Base-by-base conservation (phyloP, 2,113 vertebrate species). In the Catharus fuscescens region DNA sequence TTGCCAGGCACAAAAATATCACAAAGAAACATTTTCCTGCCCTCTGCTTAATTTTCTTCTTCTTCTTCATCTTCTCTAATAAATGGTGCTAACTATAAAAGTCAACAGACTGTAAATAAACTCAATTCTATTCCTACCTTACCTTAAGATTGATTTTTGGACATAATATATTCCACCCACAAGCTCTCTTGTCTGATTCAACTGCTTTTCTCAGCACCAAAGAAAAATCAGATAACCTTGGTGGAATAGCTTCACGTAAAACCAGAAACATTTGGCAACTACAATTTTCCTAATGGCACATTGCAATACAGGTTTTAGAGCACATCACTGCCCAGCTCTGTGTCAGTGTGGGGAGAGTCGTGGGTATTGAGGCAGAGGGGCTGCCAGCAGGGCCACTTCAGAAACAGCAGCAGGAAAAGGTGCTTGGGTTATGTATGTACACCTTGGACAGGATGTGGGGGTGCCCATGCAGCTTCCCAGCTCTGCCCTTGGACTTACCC, bases 1-100 rank as follows among this genome's bases (percentile, higher is more conserved):
- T 95, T 94, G 89, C 71, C 74, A 96, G 86, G 93, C 88, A 96
- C 91, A 96, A 95, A 96, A 96, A 87, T 91, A 92, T 95, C 89
- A 87, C 93, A 80, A 70, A 89, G 92, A 66, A 91, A 76, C 85
- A 88, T 85, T 77, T 54, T 70, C 64, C 80, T 88, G 53, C 73
- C 52, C 82, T 88, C 78, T 93, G 85, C 67, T 94, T 90, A 88
- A 83, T 95, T 95, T 94, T 90, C 92, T 79, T 96, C 91, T 81
- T 73, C 80, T 88, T 78, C 87, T 65, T 93, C 96, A 93, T 95
- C 94, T 93, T 91, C 53, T 81, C 86, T 73, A 93, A 92, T 90
- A 93, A 96, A 91, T 81, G 54, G 88, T 47, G 80, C 95, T 94
- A 92, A 96, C 84, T 95, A 94, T 90, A 92, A 95, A 92, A 95